Base-by-base conservation (phyloP, 1,140 invertebrate genomes). In the Battus philenor region DNA sequence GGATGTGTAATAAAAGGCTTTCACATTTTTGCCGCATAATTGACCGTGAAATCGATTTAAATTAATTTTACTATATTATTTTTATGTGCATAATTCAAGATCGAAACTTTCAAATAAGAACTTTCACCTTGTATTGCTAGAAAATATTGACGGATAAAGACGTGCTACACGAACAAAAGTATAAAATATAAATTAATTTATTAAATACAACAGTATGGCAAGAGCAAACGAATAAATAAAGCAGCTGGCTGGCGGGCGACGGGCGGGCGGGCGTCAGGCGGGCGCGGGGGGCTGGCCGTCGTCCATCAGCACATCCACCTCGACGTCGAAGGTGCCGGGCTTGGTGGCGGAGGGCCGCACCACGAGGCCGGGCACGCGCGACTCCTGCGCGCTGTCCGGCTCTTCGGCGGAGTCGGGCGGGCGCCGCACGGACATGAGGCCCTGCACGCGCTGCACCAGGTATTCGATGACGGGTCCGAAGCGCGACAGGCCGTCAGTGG, bases 381-480 rank as follows among this genome's bases (percentile, higher is more conserved):
- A 33, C 20, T 64, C 48, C 13, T 47, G 49, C 4, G 47, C 24
- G 0, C 52, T 57, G 24, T 78, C 76, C 0, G 78, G 59, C 47
- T 80, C 78, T 20, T 80, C 72, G 0, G 65, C 61, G 2, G 63
- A 43, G 47, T 78, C 59, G 8, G 64, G 54, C 2, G 72, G 69
- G 2, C 77, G 13, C 16, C 87, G 87, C 15, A 89, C 86, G 0
- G 90, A 90, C 70, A 90, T 87, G 44, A 88, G 68, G 0, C 87
- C 80, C 68, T 91, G 90, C 7, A 91, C 86, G 36, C 88, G 83
- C 47, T 91, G 90, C 5, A 90, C 86, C 11, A 91, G 67, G 44
- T 88, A 88, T 57, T 91, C 90, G 26, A 91, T 50, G 13, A 91
- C 54, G 0, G 90, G 89, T 1, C 90, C 90, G 69, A 91, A 90